Evolutionary conservation across 2,888 invertebrate genomes (phyloP), one percentile per base, ranked within the genome.

Genomic region (Stenotaenia linearis): DNA sequence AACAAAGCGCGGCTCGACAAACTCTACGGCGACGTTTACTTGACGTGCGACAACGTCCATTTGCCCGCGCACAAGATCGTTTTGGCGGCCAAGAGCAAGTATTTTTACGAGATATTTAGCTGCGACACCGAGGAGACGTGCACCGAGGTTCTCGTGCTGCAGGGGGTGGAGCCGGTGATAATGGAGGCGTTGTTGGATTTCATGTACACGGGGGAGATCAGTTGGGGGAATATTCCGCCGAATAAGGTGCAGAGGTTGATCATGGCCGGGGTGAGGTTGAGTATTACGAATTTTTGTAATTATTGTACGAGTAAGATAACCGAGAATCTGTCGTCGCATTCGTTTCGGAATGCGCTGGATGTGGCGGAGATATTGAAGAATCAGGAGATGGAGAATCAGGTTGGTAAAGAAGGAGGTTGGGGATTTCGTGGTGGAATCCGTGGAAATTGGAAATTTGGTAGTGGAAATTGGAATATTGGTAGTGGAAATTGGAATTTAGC

Each of bases 161-260:
- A 45, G 12, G 77, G 45, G 0, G 28, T 45, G 1, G 77, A 77
- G 12, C 45, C 77, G 18, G 45, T 37, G 4, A 45, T 77, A 2
- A 77, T 77, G 28, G 77, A 45, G 23, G 40, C 37, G 23, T 18
- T 77, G 40, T 23, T 77, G n/a, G 77, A 77, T 23, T 77, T 77
- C 40, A 77, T 77, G 23, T 77, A 77, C 21, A 77, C 37, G 15
- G 77, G 77, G 0, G 77, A 40, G 1, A 21, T 77, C 28, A 6
- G 15, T 12, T 45, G 32, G 28, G 1, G 4, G 1, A 25, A 37
- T n/a, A 40, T 77, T 6, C 28, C 77, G 28, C 77, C 77, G 21
- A 40, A 77, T 37, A 77, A 77, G 12, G n/a, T 77, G 45, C 45
- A 37, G 12, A 15, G 37, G 7, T n/a, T 77, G 9, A 45, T 77